A percentile compares a stretch with the other conserved stretches of the same genome.
Evolutionary conservation across 2,797 vertebrate genomes (phyloP).

Genomic region (Xenopus petersii): DNA sequence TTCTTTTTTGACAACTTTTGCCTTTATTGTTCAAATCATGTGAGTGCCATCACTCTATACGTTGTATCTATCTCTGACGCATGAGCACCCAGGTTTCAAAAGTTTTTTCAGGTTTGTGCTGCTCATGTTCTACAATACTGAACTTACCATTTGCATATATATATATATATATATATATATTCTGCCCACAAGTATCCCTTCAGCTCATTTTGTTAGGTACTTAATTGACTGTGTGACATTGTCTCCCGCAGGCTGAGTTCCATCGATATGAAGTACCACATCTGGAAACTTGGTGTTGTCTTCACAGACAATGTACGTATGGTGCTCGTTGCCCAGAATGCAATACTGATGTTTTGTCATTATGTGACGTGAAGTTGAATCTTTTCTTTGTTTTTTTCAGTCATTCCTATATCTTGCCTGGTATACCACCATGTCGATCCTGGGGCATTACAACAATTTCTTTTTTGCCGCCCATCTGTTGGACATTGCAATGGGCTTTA

Average conservation of each 20-base stretch:
- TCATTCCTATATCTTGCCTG: constrained; percentile 95
- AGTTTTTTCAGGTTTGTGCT: no score
- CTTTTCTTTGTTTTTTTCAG: constrained; percentile 61
- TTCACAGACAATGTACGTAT: constrained; percentile 96
- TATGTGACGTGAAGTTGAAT: background rate
- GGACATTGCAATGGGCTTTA: constrained; percentile 98
- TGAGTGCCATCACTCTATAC: no score
- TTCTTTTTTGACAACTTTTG: no score
- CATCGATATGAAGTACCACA: constrained; percentile 94
- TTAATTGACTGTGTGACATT: background rate
- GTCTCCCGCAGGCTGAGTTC: constrained; percentile 83
- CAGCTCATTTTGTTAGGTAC: no score
- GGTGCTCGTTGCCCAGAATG: background rate
- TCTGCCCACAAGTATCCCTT: no score
- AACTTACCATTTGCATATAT: no score
- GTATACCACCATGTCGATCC: constrained; percentile 98
- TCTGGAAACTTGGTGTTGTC: constrained; percentile 97
- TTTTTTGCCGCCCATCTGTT: constrained; percentile 96
- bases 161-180: no score
- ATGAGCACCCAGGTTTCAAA: no score
- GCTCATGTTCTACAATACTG: no score
- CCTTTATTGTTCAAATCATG: no score
- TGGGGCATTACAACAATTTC: constrained; percentile 99
- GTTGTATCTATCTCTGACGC: no score
- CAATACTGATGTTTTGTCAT: background rate